Conservation (phyloP, 2,888 invertebrate genomes). For the Tryphoninae sp. region DNA sequence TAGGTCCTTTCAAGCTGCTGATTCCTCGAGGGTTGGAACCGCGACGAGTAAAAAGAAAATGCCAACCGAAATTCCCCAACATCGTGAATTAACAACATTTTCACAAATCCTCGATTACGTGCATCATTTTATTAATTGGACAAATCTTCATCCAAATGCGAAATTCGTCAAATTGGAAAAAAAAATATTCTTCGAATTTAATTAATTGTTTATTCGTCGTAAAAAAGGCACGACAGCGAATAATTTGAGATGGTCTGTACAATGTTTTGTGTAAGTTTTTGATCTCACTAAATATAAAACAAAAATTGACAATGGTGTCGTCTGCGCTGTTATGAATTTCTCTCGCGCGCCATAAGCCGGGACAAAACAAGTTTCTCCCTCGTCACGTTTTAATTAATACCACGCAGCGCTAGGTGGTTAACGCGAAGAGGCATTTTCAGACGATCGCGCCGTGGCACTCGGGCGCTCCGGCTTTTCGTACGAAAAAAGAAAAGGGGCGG, state of each 20-base stretch:
- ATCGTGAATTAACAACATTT: too few species aligned
- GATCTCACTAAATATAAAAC: neutral
- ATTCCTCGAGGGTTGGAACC: neutral
- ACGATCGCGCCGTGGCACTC: neutral
- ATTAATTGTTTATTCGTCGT: too few species aligned
- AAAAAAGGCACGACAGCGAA: too few species aligned
- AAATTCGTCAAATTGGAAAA: too few species aligned
- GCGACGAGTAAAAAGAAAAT: neutral
- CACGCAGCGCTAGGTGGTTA: neutral
- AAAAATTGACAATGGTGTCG: constrained; percentile 19
- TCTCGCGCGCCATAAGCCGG: constrained; percentile 9
- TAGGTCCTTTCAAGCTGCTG: neutral
- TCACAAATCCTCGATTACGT: too few species aligned
- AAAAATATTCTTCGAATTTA: too few species aligned
- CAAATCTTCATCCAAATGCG: too few species aligned
- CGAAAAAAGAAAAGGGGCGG: neutral
- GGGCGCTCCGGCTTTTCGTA: neutral
- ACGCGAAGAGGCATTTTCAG: neutral
- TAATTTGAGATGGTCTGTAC: too few species aligned
- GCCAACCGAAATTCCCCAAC: too few species aligned
- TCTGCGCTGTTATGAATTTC: constrained; percentile 32
- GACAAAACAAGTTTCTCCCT: neutral
- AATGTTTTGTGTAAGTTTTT: too few species aligned
- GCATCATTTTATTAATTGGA: too few species aligned
- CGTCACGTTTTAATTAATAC: constrained; percentile 35